Conservation (phyloP, 1,140 invertebrate genomes). For the Aphidius gifuensis region DNA sequence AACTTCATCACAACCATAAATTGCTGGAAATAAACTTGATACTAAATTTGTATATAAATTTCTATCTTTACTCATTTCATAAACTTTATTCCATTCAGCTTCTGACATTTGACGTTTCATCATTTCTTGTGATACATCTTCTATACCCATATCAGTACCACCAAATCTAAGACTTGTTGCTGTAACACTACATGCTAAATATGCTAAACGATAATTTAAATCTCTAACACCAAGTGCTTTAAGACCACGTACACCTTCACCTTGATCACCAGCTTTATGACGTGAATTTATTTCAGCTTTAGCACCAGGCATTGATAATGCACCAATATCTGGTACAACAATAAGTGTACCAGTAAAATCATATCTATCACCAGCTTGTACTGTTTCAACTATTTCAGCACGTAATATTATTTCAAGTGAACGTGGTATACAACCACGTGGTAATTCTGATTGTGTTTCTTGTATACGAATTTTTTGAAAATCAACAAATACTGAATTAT, state of each 20-base stretch:
- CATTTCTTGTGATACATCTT: constrained; percentile 84
- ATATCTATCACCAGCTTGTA: constrained; percentile 79
- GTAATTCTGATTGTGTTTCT: constrained; percentile 96
- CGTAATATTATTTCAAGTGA: constrained; percentile 95
- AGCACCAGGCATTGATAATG: constrained; percentile 80
- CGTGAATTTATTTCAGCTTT: constrained; percentile 77
- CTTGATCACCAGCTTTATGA: constrained; percentile 70
- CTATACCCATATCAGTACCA: constrained; percentile 71
- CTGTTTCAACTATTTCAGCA: constrained; percentile 93
- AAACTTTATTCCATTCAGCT: constrained; percentile 93
- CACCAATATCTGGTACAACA: constrained; percentile 93
- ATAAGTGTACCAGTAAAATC: constrained; percentile 97
- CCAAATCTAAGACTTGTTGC: constrained; percentile 82
- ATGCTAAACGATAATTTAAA: constrained; percentile 92
- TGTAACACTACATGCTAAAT: constrained; percentile 89
- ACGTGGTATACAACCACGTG: constrained; percentile 93
- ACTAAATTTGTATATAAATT: constrained; percentile 92
- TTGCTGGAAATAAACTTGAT: constrained; percentile 90
- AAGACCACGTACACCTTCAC: constrained; percentile 86
- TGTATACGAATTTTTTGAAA: constrained; percentile 99
- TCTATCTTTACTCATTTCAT: constrained; percentile 93
- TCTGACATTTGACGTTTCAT: constrained; percentile 94
- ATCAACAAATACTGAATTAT: constrained; percentile 94
- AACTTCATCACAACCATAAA: constrained; percentile 98
- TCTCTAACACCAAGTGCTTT: constrained; percentile 95